A percentile compares a stretch with the other conserved stretches of the same genome.
These are phyloP conservation scores for Cyanocitta stelleri DNA, from an alignment of 2,113 vertebrate species.

Conservation along the genomic window DNA sequence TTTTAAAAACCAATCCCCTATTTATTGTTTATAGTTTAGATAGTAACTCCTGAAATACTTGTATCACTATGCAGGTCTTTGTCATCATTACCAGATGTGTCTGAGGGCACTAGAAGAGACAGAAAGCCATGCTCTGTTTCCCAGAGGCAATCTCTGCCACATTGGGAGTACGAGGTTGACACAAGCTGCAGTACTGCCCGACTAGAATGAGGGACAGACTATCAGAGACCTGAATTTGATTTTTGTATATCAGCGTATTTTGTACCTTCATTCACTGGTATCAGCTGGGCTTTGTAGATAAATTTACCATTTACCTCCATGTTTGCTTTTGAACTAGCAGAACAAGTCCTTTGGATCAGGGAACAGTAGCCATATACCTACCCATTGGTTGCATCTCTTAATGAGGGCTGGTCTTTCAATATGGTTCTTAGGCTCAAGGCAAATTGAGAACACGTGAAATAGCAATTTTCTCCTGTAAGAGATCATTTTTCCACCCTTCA, in stretches of 20 bases:
- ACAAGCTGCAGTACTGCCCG: neutral
- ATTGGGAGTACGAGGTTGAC: neutral
- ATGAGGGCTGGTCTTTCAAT: neutral
- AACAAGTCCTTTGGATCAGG: neutral
- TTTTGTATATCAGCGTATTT: neutral
- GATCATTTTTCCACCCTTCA: neutral
- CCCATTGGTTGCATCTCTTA: neutral
- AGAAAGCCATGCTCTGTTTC: fast-evolving
- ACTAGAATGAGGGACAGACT: neutral
- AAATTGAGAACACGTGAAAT: neutral
- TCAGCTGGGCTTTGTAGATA: neutral
- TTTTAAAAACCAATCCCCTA: neutral
- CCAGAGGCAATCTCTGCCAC: neutral
- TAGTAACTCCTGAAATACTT: neutral
- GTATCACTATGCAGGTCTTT: neutral
- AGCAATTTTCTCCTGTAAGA: neutral
- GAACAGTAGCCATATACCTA: neutral
- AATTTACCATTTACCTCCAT: neutral
- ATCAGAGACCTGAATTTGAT: neutral
- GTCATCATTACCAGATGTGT: neutral
- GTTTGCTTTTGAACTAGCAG: neutral
- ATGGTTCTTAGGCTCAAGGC: neutral
- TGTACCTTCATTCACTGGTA: neutral
- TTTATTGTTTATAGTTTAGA: neutral
- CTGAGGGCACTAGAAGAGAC: neutral